Percentiles rank a stretch among this genome's conserved stretches.
Conservation (phyloP, 53 echinoderm and acorn worm species). For the Holothuria leucospilota region DNA sequence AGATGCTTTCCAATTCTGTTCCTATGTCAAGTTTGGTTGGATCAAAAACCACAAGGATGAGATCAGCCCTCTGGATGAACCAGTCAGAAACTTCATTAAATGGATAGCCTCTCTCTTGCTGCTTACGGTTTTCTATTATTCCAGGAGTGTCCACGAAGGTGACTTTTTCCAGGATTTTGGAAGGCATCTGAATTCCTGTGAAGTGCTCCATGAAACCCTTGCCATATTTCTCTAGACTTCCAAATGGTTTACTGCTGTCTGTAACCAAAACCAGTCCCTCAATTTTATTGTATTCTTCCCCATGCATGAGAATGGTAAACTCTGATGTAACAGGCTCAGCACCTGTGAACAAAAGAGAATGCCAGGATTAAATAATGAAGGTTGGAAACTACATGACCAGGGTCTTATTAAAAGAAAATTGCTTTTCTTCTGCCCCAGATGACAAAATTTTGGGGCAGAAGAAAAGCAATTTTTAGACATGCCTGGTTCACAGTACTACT, state of each 20-base stretch:
- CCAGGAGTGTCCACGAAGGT: constrained; percentile 85
- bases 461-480: no score
- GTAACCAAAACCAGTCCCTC: constrained; percentile 82
- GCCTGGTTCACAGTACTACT: no score
- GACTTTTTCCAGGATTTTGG: constrained; percentile 75
- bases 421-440: no score
- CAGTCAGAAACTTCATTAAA: constrained; percentile 88
- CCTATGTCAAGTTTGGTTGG: constrained; percentile 87
- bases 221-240: constrained; percentile 72
- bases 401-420: no score
- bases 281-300: constrained; percentile 63
- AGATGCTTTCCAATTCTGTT: constrained; percentile 78
- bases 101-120: constrained; percentile 81
- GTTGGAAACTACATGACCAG: background rate
- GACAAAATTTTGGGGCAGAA: no score
- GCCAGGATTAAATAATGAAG: background rate
- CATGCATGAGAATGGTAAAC: constrained; percentile 80
- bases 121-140: constrained; percentile 87
- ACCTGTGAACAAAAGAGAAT: constrained; percentile 50
- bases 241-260: constrained; percentile 71
- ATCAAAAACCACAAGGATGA: constrained; percentile 86
- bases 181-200: constrained; percentile 66
- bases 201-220: constrained; percentile 79
- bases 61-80: constrained; percentile 87
- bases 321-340: constrained; percentile 85